Evolutionary conservation across 2,888 invertebrate genomes (phyloP), one percentile per base, ranked within the genome.

Genomic region (Rosalia funebris): DNA sequence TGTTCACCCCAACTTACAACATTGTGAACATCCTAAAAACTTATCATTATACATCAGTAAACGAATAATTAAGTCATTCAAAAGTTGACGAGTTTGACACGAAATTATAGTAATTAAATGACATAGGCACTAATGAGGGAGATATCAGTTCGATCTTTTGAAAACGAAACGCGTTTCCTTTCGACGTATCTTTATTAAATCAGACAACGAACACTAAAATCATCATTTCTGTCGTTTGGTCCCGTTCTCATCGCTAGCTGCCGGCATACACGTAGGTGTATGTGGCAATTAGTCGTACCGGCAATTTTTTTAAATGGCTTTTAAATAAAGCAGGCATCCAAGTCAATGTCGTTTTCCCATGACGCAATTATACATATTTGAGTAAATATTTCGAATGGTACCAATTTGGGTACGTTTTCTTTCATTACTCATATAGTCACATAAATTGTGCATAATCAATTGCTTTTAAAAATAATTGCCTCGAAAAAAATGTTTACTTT

Each of bases 1-100:
- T 42, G 45, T 54, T 34, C 45, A 10, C 16, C 20, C 39, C 44
- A 12, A 37, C 9, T 45, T 3, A 16, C 44, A n/a, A 37, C 46
- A 45, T 46, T 46, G 55, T 55, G 45, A 20, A 25, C 16, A 36
- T 14, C 16, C n/a, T 10, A 2, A 44, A 11, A 32, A 50, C 36
- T 50, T 37, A 50, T 39, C 16, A 12, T 44, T 14, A 44, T 37
- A 31, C 50, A 39, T 39, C 39, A 11, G 15, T 19, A 39, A 12
- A 39, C 15, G 15, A 19, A 32, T 69, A 66, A 70, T 69, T 68
- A 69, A 66, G 70, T 69, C 65, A 68, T 70, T 63, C 64, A 63
- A 58, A 61, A 65, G 53, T 63, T 67, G 63, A 64, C 60, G 59
- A 65, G 61, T 66, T 65, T 65, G 61, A 63, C 60, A 59, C 58